These are phyloP conservation scores for Synergus itoensis DNA, from an alignment of 2,888 invertebrate species.

Conservation along the genomic window DNA sequence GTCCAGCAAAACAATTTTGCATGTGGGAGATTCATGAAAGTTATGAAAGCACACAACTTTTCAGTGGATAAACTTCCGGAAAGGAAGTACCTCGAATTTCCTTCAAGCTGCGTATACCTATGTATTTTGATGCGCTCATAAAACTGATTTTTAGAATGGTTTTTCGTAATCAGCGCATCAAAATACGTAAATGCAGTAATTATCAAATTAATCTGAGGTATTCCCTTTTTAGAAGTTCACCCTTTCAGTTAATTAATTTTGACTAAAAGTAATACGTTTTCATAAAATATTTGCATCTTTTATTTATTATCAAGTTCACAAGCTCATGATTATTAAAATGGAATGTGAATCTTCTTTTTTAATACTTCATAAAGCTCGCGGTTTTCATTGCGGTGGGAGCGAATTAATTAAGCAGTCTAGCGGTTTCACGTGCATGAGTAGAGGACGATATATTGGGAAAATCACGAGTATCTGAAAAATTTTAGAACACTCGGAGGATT, in stretches of 20 bases:
- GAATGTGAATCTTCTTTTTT: background rate
- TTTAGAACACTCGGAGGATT: background rate
- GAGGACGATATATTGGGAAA: background rate
- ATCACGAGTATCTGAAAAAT: constrained; percentile 5
- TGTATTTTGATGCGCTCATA: no score
- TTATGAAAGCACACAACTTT: background rate
- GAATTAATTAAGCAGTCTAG: constrained; percentile 29
- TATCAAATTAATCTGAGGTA: no score
- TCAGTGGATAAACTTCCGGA: background rate
- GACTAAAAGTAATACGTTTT: background rate
- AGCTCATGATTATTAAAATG: background rate
- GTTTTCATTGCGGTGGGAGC: background rate
- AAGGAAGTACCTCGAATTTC: no score
- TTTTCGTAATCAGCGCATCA: no score
- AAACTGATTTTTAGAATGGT: no score
- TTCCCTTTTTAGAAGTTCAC: no score
- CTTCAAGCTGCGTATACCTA: no score
- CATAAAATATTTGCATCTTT: background rate
- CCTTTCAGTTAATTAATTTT: background rate
- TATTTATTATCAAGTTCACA: background rate
- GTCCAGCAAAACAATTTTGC: constrained; percentile 7
- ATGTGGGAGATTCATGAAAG: background rate
- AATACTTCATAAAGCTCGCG: background rate
- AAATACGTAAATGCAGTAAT: no score
- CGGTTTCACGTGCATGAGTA: background rate